Conservation (phyloP, 1,140 invertebrate species). For the Planococcus citri region DNA sequence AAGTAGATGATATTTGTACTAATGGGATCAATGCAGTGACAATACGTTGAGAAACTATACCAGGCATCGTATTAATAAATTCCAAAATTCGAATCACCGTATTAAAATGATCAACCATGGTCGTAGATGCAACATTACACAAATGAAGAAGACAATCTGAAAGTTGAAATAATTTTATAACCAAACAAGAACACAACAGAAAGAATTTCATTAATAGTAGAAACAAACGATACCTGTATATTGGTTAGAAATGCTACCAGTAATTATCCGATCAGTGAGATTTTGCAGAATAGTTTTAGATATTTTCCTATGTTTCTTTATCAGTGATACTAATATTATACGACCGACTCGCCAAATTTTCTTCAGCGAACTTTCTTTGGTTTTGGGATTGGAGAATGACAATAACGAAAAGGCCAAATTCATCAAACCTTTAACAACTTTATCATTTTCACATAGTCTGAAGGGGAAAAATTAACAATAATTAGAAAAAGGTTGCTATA, state of each 20-base stretch:
- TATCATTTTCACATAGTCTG: constrained; percentile 40
- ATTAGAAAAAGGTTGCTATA: neutral
- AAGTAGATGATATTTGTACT: constrained; percentile 34
- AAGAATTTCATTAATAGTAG: neutral
- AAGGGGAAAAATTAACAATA: constrained; percentile 29
- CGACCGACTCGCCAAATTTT: constrained; percentile 37
- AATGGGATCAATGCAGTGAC: constrained; percentile 40
- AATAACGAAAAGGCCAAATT: constrained; percentile 41
- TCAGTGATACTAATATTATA: constrained; percentile 39
- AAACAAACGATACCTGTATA: constrained; percentile 42
- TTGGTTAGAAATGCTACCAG: constrained; percentile 34
- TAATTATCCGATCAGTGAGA: constrained; percentile 38
- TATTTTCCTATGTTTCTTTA: constrained; percentile 37
- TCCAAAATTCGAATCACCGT: constrained; percentile 39
- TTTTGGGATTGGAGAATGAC: constrained; percentile 32
- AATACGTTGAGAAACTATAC: constrained; percentile 34
- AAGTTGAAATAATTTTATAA: constrained; percentile 28
- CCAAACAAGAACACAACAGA: neutral
- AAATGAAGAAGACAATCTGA: constrained; percentile 40
- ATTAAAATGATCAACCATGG: constrained; percentile 37
- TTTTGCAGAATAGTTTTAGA: constrained; percentile 36
- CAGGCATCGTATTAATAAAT: constrained; percentile 36
- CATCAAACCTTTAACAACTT: constrained; percentile 40
- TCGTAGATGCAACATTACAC: constrained; percentile 35
- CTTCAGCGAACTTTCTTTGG: constrained; percentile 31